A percentile compares a stretch with the other conserved stretches of the same genome.
These are phyloP conservation scores for Nomada flava DNA, from an alignment of 2,888 invertebrate species.

Conservation along the genomic window DNA sequence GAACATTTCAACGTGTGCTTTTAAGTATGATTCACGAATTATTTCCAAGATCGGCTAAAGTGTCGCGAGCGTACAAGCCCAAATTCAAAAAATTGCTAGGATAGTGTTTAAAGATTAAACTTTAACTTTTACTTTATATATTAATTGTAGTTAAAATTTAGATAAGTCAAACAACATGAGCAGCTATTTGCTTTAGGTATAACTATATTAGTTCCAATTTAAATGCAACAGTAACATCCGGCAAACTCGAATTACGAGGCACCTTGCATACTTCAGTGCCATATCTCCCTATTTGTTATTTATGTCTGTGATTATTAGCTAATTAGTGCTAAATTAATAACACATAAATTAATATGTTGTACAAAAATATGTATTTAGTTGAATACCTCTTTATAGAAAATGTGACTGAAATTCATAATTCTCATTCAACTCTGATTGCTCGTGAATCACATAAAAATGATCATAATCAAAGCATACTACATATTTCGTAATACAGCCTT, in stretches of 20 bases:
- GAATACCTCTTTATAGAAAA: constrained; percentile 46
- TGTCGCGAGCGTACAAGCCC: constrained; percentile 41
- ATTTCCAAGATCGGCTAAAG: constrained; percentile 27
- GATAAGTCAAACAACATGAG: constrained; percentile 1
- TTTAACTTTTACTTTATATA: not conserved
- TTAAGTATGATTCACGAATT: constrained; percentile 42
- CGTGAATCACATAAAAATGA: constrained; percentile 36
- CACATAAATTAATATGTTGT: constrained; percentile 62
- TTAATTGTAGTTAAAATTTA: constrained; percentile 24
- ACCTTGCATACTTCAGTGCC: constrained; percentile 66
- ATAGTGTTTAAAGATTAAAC: constrained; percentile 18
- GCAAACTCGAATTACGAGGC: constrained; percentile 38
- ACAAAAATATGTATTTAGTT: constrained; percentile 69
- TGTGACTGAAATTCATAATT: constrained; percentile 17
- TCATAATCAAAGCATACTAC: constrained; percentile 34
- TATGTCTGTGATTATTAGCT: constrained; percentile 76
- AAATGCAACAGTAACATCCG: constrained; percentile 34
- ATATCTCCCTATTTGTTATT: constrained; percentile 76
- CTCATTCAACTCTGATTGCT: constrained; percentile 39
- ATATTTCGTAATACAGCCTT: not conserved
- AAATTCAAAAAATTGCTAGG: constrained; percentile 9
- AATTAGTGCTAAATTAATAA: constrained; percentile 51
- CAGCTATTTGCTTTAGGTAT: not conserved
- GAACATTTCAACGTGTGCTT: constrained; percentile 42
- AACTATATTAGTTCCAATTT: constrained; percentile 17